A percentile compares a stretch with the other conserved stretches of the same genome.
Evolutionary conservation across 92 coral and sea anemone species (phyloP).

Genomic region (Siderastrea radians): DNA sequence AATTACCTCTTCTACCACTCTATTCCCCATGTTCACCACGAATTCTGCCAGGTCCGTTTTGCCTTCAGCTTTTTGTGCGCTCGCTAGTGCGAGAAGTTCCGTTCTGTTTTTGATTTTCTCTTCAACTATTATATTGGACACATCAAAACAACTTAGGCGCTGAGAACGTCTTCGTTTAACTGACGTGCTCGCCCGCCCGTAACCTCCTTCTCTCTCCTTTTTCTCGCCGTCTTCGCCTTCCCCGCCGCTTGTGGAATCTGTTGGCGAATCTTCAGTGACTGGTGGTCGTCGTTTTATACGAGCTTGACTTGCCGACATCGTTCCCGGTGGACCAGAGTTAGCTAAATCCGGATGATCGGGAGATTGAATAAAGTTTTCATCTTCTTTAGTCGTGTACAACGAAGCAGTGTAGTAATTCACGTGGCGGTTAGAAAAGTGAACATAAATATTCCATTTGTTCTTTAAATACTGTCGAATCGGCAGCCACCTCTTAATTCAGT

Average conservation of each 20-base stretch:
- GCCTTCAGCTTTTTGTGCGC: constrained; percentile 52
- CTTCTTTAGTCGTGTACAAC: constrained; percentile 39
- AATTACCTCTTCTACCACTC: constrained; percentile 66
- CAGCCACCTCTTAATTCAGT: constrained; percentile 13
- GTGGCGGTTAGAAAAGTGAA: constrained; percentile 48
- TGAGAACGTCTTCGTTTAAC: constrained; percentile 24
- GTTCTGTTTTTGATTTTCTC: constrained; percentile 42
- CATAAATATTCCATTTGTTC: constrained; percentile 15
- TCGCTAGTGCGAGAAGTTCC: constrained; percentile 32
- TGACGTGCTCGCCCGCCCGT: not conserved
- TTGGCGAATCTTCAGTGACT: not conserved
- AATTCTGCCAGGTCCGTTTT: constrained; percentile 69
- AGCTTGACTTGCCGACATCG: constrained; percentile 37
- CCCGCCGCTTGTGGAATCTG: not conserved
- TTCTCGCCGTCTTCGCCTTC: not conserved
- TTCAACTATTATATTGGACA: constrained; percentile 39
- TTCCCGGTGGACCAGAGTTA: constrained; percentile 45
- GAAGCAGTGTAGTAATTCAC: constrained; percentile 51
- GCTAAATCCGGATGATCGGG: constrained; percentile 42
- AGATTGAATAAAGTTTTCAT: constrained; percentile 16
- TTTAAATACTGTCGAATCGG: not conserved
- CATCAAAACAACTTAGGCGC: constrained; percentile 10
- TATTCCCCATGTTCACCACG: constrained; percentile 64
- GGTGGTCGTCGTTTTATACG: not conserved
- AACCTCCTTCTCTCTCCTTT: not conserved